A percentile compares a stretch with the other conserved stretches of the same genome.
phyloP scores from a whole-genome alignment of 2,888 invertebrate species.

The Uloborus plumipes region DNA sequence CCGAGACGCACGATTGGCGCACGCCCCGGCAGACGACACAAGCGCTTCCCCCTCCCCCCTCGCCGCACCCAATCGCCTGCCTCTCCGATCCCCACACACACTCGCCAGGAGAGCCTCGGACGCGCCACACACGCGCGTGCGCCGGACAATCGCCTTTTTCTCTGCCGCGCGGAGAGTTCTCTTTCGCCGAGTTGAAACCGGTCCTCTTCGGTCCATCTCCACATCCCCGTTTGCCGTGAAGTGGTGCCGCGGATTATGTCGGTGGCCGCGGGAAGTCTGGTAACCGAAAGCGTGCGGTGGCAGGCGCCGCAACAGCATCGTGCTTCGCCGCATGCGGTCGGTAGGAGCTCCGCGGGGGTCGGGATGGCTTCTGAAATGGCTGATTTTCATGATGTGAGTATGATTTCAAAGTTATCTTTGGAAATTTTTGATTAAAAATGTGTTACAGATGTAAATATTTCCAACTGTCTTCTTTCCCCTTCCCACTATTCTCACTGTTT shows the following conservation, averaged over 20 bases:
- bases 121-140: background rate
- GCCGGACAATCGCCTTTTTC: no score
- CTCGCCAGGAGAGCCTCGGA: background rate
- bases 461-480: no score
- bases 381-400: conserved; percentile 64
- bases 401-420: background rate
- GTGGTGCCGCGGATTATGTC: conserved; percentile 29
- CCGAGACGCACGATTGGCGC: conserved; percentile 61
- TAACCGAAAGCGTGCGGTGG: conserved; percentile 48
- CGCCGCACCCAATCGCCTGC: conserved; percentile 10
- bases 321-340: conserved; percentile 33
- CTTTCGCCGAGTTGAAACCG: conserved; percentile 4
- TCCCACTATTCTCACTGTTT: no score
- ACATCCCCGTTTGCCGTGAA: background rate
- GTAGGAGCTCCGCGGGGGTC: conserved; percentile 29
- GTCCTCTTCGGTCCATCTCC: background rate
- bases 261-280: conserved; percentile 51
- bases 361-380: conserved; percentile 63
- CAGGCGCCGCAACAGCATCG: background rate
- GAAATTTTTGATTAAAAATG: no score
- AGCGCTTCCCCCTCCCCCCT: background rate
- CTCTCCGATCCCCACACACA: background rate
- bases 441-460: no score
- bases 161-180: background rate
- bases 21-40: conserved; percentile 17